These are phyloP conservation scores for Oplegnathus fasciatus DNA, from an alignment of 2,113 vertebrate species.

Conservation along the genomic window DNA sequence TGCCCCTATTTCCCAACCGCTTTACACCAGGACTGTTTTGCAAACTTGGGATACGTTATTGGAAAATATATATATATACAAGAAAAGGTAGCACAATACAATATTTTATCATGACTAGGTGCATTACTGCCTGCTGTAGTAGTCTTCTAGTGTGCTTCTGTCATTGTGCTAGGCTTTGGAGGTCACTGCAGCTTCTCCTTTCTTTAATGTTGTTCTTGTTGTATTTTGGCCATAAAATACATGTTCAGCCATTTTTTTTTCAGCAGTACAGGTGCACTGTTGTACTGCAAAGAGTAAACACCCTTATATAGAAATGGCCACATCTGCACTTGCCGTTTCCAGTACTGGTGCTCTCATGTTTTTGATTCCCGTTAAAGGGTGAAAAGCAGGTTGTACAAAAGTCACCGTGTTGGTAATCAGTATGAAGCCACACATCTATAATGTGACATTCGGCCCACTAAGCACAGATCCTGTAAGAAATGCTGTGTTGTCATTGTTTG, in stretches of 20 bases:
- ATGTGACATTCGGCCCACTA: slow-evolving; percentile 33
- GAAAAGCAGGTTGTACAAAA: neutral
- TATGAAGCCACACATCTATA: slow-evolving; percentile 21
- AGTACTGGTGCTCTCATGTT: neutral
- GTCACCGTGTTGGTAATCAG: neutral
- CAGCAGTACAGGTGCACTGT: neutral
- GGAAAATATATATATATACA: neutral
- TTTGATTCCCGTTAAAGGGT: neutral
- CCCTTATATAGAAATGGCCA: neutral
- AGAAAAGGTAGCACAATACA: neutral
- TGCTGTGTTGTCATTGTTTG: slow-evolving; percentile 49
- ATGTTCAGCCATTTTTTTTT: neutral
- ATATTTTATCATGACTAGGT: neutral
- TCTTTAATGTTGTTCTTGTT: neutral
- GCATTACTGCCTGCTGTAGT: neutral
- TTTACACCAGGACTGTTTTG: neutral
- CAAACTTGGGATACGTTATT: neutral
- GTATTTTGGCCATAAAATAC: slow-evolving; percentile 4
- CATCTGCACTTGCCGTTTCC: slow-evolving; percentile 1
- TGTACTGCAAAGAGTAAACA: neutral
- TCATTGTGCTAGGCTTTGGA: slow-evolving; percentile 23
- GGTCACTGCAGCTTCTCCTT: slow-evolving; percentile 36
- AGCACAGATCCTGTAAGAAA: slow-evolving; percentile 36
- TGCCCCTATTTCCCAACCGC: neutral
- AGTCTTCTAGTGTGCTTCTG: neutral